Conservation (phyloP, 2,888 invertebrate species). For the Heliconius aoede region DNA sequence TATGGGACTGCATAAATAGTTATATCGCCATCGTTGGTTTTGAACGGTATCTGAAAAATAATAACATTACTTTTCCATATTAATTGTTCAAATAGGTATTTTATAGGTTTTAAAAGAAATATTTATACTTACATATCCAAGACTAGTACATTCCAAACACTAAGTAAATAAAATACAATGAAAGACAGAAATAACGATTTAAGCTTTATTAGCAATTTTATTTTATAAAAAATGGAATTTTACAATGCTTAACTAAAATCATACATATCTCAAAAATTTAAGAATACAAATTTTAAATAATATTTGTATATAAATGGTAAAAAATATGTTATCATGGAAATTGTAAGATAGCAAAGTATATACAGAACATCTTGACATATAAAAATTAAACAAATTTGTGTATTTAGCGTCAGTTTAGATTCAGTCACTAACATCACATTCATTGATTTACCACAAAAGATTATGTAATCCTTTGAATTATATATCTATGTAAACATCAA, state of each 20-base stretch:
- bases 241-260: conserved; percentile 72
- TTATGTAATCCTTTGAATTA: conserved; percentile 64
- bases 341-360: conserved; percentile 67
- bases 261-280: conserved; percentile 72
- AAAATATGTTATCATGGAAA: conserved; percentile 59
- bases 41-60: conserved; percentile 23
- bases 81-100: neutral
- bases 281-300: conserved; percentile 65
- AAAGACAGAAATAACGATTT: conserved; percentile 63
- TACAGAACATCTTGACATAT: conserved; percentile 59
- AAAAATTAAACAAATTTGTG: conserved; percentile 55
- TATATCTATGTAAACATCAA: conserved; percentile 50
- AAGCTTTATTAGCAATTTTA: conserved; percentile 74
- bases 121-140: conserved; percentile 35
- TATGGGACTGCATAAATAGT: conserved; percentile 34
- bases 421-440: conserved; percentile 77
- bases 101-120: neutral
- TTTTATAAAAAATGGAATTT: conserved; percentile 74
- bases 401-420: conserved; percentile 54
- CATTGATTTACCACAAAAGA: conserved; percentile 61
- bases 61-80: neutral
- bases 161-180: conserved; percentile 40
- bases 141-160: neutral
- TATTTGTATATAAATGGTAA: conserved; percentile 58
- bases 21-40: conserved; percentile 21